Evolutionary conservation across 2,797 vertebrate genomes (phyloP), one percentile per base, ranked within the genome.

Genomic region (Neomorphus geoffroyi): DNA sequence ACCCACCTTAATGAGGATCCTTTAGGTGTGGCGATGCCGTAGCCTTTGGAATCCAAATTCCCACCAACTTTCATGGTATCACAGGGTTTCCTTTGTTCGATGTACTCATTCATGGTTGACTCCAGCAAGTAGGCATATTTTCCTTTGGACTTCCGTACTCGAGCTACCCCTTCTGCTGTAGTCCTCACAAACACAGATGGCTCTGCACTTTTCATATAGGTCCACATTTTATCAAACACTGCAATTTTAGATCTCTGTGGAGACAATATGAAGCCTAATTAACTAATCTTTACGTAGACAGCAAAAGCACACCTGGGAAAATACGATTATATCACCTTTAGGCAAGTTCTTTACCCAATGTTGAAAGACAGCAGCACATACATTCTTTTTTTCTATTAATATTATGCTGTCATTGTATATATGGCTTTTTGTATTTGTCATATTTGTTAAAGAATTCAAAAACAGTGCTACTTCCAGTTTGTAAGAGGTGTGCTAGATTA

Each of bases 1-100:
- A 99, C 99, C 99, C 99, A 99, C 99, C 99, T 99, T 99, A 99
- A 99, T 99, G 99, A 99, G 98, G 99, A 99, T 99, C 99, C 99
- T 99, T 99, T 99, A 97, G 99, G 99, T 97, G 99, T 99, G 96
- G 99, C 99, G 98, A 99, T 99, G 97, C 99, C 99, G 94, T 99
- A 99, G 98, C 99, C 99, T 98, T 99, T 99, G 98, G 99, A 99
- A 98, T 99, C 99, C 98, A 99, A 99, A 98, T 99, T 99, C 81
- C 99, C 99, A 97, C 99, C 99, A 91, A 99, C 99, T 98, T 99
- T 99, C 99, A 99, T 99, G 98, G 99, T 99, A 98, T 99, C 99
- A 53, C 99, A 99, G 70, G 99, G 99, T 95, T 99, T 99, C 80
- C 99, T 98, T 98, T 99, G 99, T 97, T 99, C 99, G 90, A 99